Base-by-base conservation (phyloP, 2,888 invertebrate genomes). In the Gymnosoma rotundatum region DNA sequence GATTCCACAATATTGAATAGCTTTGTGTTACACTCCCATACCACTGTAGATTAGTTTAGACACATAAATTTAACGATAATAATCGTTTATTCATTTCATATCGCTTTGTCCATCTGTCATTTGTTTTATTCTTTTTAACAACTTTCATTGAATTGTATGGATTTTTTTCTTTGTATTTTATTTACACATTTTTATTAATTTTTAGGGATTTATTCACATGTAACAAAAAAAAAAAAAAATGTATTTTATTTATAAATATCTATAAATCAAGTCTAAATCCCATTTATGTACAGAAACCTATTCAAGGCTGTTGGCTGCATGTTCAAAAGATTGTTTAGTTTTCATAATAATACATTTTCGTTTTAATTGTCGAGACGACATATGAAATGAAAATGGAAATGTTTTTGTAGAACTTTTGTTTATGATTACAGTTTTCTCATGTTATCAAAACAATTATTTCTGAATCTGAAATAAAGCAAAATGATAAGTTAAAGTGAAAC, bases 291-390 rank as follows among this genome's bases (percentile, higher is more conserved):
- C n/a, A n/a, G n/a, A 25, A 52, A 48, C 8, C 20, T 42, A 16
- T 36, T 32, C 16, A 48, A 60, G 70, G 70, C 25, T n/a, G 32
- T n/a, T 45, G 38, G 12, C 14, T 48, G 16, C 10, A 72, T 21
- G 38, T 61, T 61, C 42, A 25, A 21, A 36, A 12, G 20, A 20
- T 16, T 63, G 18, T 7, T n/a, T 14, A n/a, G 16, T 64, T 56
- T 67, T 12, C 36, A 48, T 67, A 74, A 64, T 74, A 42, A 42
- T 42, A 0, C 42, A 64, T 64, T 75, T 58, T 14, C 38, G 9
- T 45, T 75, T 25, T 45, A 56, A 48, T 63, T 63, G 56, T 36
- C 56, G 63, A 52, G 70, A 70, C 78, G 42, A 45, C 45, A 78
- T 36, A 64, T 56, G 10, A 32, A 32, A 5, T 0, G 32, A 32